Evolutionary conservation across 2,113 vertebrate genomes (phyloP).

Genomic region (Protomyctophum bolini): DNA sequence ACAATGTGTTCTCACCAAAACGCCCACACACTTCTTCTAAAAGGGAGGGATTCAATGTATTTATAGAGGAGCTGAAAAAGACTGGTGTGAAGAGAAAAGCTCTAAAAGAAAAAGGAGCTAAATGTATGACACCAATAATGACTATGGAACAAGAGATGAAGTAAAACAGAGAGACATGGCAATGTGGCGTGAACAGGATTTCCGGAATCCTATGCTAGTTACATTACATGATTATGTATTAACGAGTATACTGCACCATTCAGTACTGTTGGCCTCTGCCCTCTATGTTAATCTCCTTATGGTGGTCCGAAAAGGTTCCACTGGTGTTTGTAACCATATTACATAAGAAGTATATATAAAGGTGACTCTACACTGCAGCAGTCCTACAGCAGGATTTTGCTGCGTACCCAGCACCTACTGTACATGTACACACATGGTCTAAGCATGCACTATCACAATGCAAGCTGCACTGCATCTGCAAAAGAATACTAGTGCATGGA

Average conservation of each 20-base stretch:
- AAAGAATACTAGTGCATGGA: too few species aligned
- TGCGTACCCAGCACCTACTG: not conserved
- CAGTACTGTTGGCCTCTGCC: not conserved
- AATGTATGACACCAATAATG: not conserved
- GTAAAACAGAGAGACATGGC: slow-evolving; percentile 8
- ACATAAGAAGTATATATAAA: slow-evolving; percentile 36
- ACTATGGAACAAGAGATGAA: not conserved
- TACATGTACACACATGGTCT: not conserved
- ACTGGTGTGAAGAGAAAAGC: not conserved
- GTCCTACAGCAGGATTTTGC: not conserved
- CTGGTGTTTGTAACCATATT: slow-evolving; percentile 44
- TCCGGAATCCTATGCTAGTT: slow-evolving; percentile 15
- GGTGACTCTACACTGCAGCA: not conserved
- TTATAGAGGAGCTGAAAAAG: slow-evolving; percentile 2
- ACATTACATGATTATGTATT: slow-evolving; percentile 31
- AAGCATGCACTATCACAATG: too few species aligned
- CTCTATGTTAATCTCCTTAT: slow-evolving; percentile 53
- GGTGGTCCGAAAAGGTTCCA: slow-evolving; percentile 41
- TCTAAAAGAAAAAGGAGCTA: not conserved
- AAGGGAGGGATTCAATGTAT: not conserved
- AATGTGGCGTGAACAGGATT: slow-evolving; percentile 3
- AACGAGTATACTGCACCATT: slow-evolving; percentile 21
- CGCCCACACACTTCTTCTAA: not conserved
- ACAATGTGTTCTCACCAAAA: not conserved
- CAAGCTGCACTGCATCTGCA: too few species aligned